Base-by-base conservation (phyloP, 2,797 vertebrate genomes). In the Enteromius viviparus region DNA sequence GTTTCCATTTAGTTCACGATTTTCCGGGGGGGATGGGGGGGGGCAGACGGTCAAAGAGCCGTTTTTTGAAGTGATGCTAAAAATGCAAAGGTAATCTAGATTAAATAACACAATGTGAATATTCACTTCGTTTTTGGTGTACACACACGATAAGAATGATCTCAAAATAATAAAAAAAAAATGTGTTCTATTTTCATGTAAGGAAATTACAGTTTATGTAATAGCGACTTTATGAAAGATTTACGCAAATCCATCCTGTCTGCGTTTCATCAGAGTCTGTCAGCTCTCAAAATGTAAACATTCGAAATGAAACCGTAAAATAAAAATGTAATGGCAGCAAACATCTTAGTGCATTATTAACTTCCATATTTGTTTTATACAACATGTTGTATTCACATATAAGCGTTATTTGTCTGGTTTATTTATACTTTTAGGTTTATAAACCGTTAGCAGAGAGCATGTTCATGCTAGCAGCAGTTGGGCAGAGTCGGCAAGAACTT, bases 401-500 rank as follows among this genome's bases (percentile, higher is more conserved):
- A 47, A 81, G 65, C 82, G 42, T 62, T 47, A 79, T 78, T 65
- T 47, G 47, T 64, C 79, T 53, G 72, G 49, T 77, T 53, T 69
- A 29, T 84, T 76, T 76, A 76, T 71, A 76, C 45, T 77, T 81
- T 76, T 49, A 15, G 75, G 71, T 60, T 34, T 26, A 1, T 42
- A 68, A 65, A 45, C 40, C 21, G 10, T 26, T 49, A 47, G 75
- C 53, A 53, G 14, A 62, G 23, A 69, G 55, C 11, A 26, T 14
- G 17, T 71, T 82, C 62, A 14, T 62, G 80, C 89, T 82, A 90
- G 84, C 88, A 95, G 91, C 95, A 94, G 80, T 91, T 83, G 49
- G 89, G 92, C 83, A 98, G 87, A 72, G 96, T 92, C 88, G 89
- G 92, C 85, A 98, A 87, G 68, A 96, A 92, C 89, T 95, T 98